Evolutionary conservation across 2,113 vertebrate species (phyloP), one percentile per base, ranked within the genome.

Genomic region (Tricholaema leucomelas): DNA sequence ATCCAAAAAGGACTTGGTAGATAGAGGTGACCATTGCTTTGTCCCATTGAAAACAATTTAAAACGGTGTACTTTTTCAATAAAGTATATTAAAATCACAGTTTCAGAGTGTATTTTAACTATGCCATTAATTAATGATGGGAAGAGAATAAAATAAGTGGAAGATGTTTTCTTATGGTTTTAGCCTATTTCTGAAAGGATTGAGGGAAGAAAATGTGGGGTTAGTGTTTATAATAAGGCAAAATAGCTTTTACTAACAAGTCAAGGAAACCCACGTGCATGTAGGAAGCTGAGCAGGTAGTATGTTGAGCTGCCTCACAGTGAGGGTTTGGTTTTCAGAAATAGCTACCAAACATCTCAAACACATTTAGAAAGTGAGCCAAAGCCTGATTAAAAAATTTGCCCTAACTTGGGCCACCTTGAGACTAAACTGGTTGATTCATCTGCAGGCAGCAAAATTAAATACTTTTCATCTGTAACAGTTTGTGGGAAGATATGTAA

Each of bases 31-130:
- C 97, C 96, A 98, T 98, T 98, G 98, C 98, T 99, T 99, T 99
- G 97, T 98, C 97, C 97, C 98, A 99, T 98, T 96, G 97, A 97
- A 98, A 98, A 93, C 93, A 98, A 97, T 98, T 98, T 97, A 98
- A 98, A 98, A 98, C 98, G 98, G 98, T 99, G 98, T 99, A 99
- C 98, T 99, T 99, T 99, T 99, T 97, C 98, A 99, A 99, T 99
- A 99, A 99, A 99, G 98, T 95, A 98, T 99, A 97, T 98, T 98
- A 98, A 99, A 99, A 98, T 97, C 91, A 96, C 91, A 93, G 60
- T 85, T 91, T 96, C 90, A 80, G 90, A 78, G 91, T 95, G 94
- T 94, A 94, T 95, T 93, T 95, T 94, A 90, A 93, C 77, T 90
- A 70, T 81, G 88, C 28, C 42, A 81, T 72, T 81, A 87, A 90